Evolutionary conservation across 2,113 vertebrate genomes (phyloP).

Genomic region (Lagopus muta): DNA sequence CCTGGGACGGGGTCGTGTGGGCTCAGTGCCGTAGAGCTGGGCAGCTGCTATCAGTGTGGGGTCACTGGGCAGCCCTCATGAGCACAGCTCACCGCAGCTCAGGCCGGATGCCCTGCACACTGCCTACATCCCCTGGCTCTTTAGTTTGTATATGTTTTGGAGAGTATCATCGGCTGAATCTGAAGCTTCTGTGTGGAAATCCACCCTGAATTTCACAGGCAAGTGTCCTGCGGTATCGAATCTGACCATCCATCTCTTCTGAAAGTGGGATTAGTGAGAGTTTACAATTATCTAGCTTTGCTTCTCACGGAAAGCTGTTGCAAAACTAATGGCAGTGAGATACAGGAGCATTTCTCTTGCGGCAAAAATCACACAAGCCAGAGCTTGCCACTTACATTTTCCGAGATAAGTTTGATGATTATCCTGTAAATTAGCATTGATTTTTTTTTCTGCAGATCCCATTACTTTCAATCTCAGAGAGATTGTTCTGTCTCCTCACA

Average conservation of each 20-base stretch:
- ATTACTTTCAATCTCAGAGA: conserved; percentile 68
- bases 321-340: conserved; percentile 46
- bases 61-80: background rate
- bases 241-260: conserved; percentile 33
- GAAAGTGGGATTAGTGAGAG: conserved; percentile 32
- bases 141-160: background rate
- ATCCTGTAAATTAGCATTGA: conserved; percentile 75
- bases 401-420: conserved; percentile 71
- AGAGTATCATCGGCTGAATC: conserved; percentile 8
- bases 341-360: conserved; percentile 64
- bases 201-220: conserved; percentile 28
- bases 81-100: background rate
- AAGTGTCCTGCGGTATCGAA: background rate
- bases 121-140: background rate
- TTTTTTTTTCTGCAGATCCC: conserved; percentile 58
- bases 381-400: conserved; percentile 65
- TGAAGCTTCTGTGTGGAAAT: conserved; percentile 46
- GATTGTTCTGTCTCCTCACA: conserved; percentile 57
- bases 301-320: conserved; percentile 34
- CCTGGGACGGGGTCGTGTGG: background rate
- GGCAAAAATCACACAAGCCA: conserved; percentile 64
- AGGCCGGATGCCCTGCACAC: background rate
- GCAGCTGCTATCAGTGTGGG: background rate
- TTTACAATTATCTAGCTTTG: conserved; percentile 55
- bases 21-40: background rate